Conservation (phyloP, 1,140 invertebrate genomes). For the Aphaenogaster ashmeadi region DNA sequence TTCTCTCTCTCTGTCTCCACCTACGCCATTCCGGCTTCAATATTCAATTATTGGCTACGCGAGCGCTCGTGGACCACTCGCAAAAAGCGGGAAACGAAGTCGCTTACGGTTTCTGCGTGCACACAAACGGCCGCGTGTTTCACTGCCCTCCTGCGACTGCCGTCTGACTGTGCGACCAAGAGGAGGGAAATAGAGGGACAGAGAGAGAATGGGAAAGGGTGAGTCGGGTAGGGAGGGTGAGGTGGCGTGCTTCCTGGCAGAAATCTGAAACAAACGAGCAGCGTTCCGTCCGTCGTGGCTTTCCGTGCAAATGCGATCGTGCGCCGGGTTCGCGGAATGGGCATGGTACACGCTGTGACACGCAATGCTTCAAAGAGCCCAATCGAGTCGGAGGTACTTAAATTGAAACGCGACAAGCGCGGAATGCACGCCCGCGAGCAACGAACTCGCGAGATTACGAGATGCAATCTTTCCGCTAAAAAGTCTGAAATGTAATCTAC, state of each 20-base stretch:
- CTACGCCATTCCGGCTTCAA: conserved; percentile 69
- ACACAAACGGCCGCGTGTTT: conserved; percentile 56
- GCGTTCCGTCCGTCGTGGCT: conserved; percentile 50
- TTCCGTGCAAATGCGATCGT: conserved; percentile 65
- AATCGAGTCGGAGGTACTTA: conserved; percentile 55
- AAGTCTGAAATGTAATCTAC: background rate
- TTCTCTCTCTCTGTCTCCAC: conserved; percentile 13
- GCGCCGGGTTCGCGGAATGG: conserved; percentile 47
- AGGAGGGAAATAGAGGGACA: background rate
- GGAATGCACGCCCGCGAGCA: conserved; percentile 5
- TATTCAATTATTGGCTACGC: conserved; percentile 84
- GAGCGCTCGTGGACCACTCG: conserved; percentile 65
- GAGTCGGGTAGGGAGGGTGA: background rate
- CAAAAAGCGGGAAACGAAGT: conserved; percentile 78
- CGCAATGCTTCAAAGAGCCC: conserved; percentile 61
- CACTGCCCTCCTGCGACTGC: conserved; percentile 21
- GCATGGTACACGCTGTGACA: conserved; percentile 49
- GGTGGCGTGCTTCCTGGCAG: conserved; percentile 46
- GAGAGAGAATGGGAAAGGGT: conserved; percentile 2
- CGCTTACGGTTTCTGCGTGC: conserved; percentile 74
- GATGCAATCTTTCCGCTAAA: conserved; percentile 20
- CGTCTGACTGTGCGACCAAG: background rate
- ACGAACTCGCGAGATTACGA: conserved; percentile 29
- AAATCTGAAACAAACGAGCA: conserved; percentile 76
- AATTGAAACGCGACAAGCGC: conserved; percentile 53